Percentiles rank a stretch among this genome's conserved stretches.
Conservation (phyloP, 2,888 invertebrate species). For the Athripsodes cinereus region DNA sequence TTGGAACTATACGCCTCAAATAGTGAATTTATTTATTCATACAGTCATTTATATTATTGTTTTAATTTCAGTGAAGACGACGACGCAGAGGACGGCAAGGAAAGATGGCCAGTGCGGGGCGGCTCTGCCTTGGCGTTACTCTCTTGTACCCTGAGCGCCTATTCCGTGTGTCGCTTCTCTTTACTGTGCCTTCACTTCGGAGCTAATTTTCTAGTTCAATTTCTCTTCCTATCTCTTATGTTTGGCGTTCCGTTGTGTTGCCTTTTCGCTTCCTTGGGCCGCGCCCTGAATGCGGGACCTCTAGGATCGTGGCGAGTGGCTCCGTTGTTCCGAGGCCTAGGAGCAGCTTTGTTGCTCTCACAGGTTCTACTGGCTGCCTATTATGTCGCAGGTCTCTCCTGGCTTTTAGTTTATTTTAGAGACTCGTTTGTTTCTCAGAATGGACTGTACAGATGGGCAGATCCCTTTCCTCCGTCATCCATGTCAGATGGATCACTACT, state of each 20-base stretch:
- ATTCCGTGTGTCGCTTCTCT: conserved; percentile 83
- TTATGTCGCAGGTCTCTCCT: conserved; percentile 82
- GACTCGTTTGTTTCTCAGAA: conserved; percentile 80
- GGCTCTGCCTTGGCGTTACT: conserved; percentile 77
- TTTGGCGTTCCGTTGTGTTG: conserved; percentile 81
- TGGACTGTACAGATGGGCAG: conserved; percentile 76
- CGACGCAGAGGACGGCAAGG: conserved; percentile 11
- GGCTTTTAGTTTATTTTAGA: conserved; percentile 83
- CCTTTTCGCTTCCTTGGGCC: conserved; percentile 78
- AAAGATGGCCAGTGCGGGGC: conserved; percentile 38
- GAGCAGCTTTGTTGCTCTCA: conserved; percentile 70
- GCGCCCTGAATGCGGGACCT: conserved; percentile 76
- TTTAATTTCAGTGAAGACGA: not conserved
- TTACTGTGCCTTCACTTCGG: conserved; percentile 81
- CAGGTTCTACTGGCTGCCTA: conserved; percentile 81
- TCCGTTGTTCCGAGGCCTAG: conserved; percentile 86
- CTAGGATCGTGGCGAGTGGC: conserved; percentile 93
- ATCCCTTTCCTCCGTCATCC: conserved; percentile 40
- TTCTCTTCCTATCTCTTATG: conserved; percentile 72
- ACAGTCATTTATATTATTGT: too few species aligned
- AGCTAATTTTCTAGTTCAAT: conserved; percentile 85
- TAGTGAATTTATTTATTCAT: too few species aligned
- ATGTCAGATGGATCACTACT: not conserved
- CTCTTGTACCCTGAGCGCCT: conserved; percentile 80
- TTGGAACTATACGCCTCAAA: too few species aligned